Percentiles rank a stretch among this genome's conserved stretches.
Conservation (phyloP, 2,797 vertebrate genomes). For the Sphenopsis melanotis region DNA sequence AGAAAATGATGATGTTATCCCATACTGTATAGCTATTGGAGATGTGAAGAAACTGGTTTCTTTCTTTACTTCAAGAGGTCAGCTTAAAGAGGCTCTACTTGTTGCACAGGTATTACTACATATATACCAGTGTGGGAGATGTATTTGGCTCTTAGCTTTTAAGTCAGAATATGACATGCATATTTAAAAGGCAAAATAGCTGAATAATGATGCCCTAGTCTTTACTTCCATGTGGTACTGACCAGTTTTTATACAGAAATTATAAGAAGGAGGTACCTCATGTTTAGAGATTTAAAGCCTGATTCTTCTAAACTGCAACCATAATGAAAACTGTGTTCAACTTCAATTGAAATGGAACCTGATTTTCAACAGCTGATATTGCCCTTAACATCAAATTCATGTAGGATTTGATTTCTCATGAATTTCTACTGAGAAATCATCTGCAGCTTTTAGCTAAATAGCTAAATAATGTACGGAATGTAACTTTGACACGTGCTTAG, state of each 20-base stretch:
- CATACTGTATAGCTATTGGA: constrained; percentile 89
- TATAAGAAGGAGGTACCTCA: not conserved
- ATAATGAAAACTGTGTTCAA: not conserved
- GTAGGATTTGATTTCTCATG: not conserved
- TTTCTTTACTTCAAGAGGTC: constrained; percentile 92
- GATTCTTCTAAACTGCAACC: not conserved
- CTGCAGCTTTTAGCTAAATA: not conserved
- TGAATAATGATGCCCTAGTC: not conserved
- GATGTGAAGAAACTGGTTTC: constrained; percentile 88
- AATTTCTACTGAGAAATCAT: not conserved
- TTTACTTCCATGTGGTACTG: not conserved
- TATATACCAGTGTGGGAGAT: not conserved
- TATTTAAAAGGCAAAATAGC: not conserved
- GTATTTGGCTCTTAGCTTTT: not conserved
- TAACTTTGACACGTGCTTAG: not conserved
- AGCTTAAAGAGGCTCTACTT: constrained; percentile 89
- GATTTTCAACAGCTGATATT: not conserved
- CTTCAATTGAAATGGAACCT: not conserved
- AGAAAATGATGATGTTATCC: constrained; percentile 91
- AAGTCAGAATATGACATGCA: not conserved
- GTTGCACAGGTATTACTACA: constrained; percentile 84
- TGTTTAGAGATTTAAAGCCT: not conserved
- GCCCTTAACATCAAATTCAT: not conserved
- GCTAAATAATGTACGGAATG: not conserved
- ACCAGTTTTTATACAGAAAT: not conserved